These are phyloP conservation scores for Acrobasis consociella DNA, from an alignment of 2,888 invertebrate genomes.

Conservation along the genomic window DNA sequence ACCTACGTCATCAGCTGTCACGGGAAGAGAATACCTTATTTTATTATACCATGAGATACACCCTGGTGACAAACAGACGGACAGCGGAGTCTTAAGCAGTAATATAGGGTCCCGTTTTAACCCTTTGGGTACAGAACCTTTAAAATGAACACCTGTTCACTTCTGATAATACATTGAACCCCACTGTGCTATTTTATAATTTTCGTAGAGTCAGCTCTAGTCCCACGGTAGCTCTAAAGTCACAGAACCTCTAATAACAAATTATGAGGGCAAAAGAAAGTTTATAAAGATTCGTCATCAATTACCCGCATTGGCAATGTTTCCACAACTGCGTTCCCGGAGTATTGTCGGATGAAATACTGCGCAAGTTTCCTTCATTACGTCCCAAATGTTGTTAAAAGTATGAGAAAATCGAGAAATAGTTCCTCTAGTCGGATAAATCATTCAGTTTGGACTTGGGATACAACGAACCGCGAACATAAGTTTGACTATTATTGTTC, in stretches of 20 bases:
- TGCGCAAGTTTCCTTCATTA: slow-evolving; percentile 42
- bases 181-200: too few relatives aligned
- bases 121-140: too few relatives aligned
- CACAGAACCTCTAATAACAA: slow-evolving; percentile 34
- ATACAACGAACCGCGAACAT: slow-evolving; percentile 15
- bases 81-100: too few relatives aligned
- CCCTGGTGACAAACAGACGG: too few relatives aligned
- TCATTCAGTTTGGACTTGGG: slow-evolving; percentile 20
- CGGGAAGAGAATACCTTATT: too few relatives aligned
- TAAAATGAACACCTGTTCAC: too few relatives aligned
- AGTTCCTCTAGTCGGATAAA: slow-evolving; percentile 31
- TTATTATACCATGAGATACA: too few relatives aligned
- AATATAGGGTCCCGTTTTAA: too few relatives aligned
- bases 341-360: slow-evolving; percentile 44
- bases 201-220: too few relatives aligned
- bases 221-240: slow-evolving; percentile 9
- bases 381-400: slow-evolving; percentile 41
- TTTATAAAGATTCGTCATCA: slow-evolving; percentile 47
- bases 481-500: not conserved
- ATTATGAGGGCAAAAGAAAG: slow-evolving; percentile 41
- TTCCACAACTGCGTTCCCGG: slow-evolving; percentile 39
- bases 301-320: slow-evolving; percentile 41
- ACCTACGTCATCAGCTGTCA: too few relatives aligned
- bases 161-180: too few relatives aligned
- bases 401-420: slow-evolving; percentile 39